A percentile compares a stretch with the other conserved stretches of the same genome.
These are phyloP conservation scores for Pristis pectinata DNA, from an alignment of 2,797 vertebrate genomes.

Conservation along the genomic window DNA sequence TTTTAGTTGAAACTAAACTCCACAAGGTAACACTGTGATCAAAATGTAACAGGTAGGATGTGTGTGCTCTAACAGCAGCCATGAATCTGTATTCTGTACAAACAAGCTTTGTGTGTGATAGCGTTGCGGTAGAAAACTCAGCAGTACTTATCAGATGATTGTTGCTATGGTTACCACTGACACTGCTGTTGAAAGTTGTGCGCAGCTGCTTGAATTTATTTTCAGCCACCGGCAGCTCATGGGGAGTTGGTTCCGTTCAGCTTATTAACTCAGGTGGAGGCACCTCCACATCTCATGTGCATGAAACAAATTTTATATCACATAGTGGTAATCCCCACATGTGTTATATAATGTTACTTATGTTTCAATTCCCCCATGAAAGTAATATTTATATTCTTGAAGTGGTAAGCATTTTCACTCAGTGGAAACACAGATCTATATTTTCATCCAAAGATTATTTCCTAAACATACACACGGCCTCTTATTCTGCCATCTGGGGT, in stretches of 20 bases:
- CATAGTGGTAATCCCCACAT: conserved; percentile 9
- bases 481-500: not conserved
- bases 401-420: not conserved
- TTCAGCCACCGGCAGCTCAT: not conserved
- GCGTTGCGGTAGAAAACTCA: not conserved
- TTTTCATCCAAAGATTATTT: not conserved
- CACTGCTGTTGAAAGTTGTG: conserved; percentile 7
- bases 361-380: not conserved
- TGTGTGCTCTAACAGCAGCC: not conserved
- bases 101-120: conserved; percentile 2
- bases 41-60: conserved; percentile 1
- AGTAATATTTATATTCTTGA: not conserved
- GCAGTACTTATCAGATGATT: conserved; percentile 10
- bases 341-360: not conserved
- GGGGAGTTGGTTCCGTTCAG: conserved; percentile 27
- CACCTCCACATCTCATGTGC: not conserved
- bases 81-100: not conserved
- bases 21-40: not conserved
- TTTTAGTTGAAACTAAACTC: not conserved
- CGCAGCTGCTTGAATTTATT: conserved; percentile 30
- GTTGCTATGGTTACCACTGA: conserved; percentile 32
- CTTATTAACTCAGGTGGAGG: conserved; percentile 25
- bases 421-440: not conserved
- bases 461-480: not conserved
- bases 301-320: not conserved